phyloP scores from a whole-genome alignment of 1,140 invertebrate genomes.

The Aethina tumida region DNA sequence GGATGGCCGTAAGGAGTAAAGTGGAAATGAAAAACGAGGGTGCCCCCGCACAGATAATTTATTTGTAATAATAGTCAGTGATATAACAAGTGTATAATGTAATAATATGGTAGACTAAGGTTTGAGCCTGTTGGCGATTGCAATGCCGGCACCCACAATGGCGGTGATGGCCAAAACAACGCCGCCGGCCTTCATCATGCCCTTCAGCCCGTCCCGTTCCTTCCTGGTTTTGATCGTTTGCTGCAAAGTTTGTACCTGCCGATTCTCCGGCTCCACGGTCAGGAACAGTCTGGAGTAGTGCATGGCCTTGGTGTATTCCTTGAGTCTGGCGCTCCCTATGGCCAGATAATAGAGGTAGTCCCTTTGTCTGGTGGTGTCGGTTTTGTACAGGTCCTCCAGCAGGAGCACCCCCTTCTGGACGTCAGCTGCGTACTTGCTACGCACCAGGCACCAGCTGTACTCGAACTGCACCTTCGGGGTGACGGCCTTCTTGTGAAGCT shows the following conservation, averaged over 20 bases:
- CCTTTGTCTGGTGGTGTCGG: constrained; percentile 63
- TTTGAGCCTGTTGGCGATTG: constrained; percentile 53
- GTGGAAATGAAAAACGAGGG: too few species aligned
- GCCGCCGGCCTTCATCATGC: constrained; percentile 80
- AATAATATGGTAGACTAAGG: constrained; percentile 22
- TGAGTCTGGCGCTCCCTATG: constrained; percentile 84
- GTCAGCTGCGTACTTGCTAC: constrained; percentile 81
- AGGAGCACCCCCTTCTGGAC: constrained; percentile 81
- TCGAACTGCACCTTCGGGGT: constrained; percentile 82
- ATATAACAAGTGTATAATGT: too few species aligned
- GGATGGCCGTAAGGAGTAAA: too few species aligned
- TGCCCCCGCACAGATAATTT: too few species aligned
- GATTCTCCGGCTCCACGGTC: constrained; percentile 78
- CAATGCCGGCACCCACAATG: constrained; percentile 68
- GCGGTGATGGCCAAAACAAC: constrained; percentile 70
- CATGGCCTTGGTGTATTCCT: constrained; percentile 77
- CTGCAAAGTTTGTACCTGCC: constrained; percentile 70
- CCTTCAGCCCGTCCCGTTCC: constrained; percentile 79
- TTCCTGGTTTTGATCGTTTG: constrained; percentile 75
- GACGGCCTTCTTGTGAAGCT: constrained; percentile 57
- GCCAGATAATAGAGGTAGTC: constrained; percentile 95
- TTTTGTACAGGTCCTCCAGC: constrained; percentile 74
- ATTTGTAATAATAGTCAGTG: too few species aligned
- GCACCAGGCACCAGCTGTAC: constrained; percentile 87
- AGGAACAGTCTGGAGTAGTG: constrained; percentile 74